These are phyloP conservation scores for Leptura quadrifasciata DNA, from an alignment of 2,888 invertebrate genomes.

Conservation along the genomic window DNA sequence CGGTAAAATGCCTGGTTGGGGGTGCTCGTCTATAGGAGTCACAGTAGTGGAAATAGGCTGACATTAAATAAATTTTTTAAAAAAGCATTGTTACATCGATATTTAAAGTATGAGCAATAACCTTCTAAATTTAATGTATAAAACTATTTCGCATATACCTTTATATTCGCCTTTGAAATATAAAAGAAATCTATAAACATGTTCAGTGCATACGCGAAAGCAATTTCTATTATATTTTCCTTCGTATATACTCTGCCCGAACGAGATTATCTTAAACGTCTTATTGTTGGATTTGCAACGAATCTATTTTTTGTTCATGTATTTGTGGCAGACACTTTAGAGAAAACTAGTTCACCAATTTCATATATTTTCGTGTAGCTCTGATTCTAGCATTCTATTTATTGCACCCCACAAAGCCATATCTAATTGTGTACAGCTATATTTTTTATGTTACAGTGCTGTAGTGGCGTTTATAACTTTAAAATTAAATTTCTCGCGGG, in stretches of 20 bases:
- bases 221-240: slow-evolving; percentile 1
- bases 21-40: too few relatives aligned
- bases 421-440: too few relatives aligned
- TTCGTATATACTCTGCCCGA: neutral
- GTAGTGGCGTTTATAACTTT: neutral
- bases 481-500: neutral
- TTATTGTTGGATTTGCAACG: slow-evolving; percentile 4
- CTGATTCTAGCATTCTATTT: neutral
- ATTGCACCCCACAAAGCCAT: neutral
- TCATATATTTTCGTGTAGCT: neutral
- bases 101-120: too few relatives aligned
- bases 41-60: too few relatives aligned
- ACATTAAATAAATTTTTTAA: too few relatives aligned
- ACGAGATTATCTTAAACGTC: neutral
- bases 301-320: neutral
- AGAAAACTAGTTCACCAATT: neutral
- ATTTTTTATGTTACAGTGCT: neutral
- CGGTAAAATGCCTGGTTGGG: too few relatives aligned
- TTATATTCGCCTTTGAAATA: neutral
- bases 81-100: too few relatives aligned
- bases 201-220: neutral
- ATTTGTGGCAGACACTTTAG: neutral
- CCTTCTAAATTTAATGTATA: too few relatives aligned
- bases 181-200: neutral
- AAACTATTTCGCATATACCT: neutral